Evolutionary conservation across 2,113 vertebrate genomes (phyloP).

Genomic region (Forbesichthys agassizii): DNA sequence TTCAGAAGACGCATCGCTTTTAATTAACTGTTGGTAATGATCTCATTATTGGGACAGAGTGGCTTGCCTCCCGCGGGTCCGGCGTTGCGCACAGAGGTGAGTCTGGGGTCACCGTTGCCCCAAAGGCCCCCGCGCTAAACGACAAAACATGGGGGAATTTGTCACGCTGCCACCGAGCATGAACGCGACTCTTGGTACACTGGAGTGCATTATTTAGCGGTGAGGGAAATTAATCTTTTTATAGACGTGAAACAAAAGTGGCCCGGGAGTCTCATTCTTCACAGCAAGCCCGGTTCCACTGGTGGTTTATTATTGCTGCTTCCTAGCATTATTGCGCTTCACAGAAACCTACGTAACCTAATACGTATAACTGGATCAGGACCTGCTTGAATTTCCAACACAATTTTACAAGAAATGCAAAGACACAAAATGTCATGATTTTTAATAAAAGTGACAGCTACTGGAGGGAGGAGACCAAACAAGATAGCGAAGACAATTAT

Average conservation of each 20-base stretch:
- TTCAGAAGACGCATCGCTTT: slow-evolving; percentile 77
- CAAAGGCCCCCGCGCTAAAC: slow-evolving; percentile 51
- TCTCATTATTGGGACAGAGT: slow-evolving; percentile 77
- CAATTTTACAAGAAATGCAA: neutral
- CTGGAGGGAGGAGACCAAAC: neutral
- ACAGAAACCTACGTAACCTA: neutral
- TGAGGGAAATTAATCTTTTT: slow-evolving; percentile 15
- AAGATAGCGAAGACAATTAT: neutral
- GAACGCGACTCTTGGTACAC: slow-evolving; percentile 39
- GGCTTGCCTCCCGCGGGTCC: slow-evolving; percentile 44
- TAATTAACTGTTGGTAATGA: slow-evolving; percentile 83
- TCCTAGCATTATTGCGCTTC: neutral
- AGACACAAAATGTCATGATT: neutral
- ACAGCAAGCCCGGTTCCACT: neutral
- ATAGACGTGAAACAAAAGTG: slow-evolving; percentile 31
- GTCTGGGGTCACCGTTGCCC: slow-evolving; percentile 67
- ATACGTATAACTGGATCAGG: neutral
- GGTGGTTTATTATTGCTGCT: slow-evolving; percentile 6
- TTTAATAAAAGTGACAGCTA: too few species aligned
- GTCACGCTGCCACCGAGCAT: slow-evolving; percentile 40
- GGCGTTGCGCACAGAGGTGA: slow-evolving; percentile 61
- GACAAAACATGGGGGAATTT: slow-evolving; percentile 59
- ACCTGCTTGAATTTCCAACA: too few species aligned
- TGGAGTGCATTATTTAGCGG: slow-evolving; percentile 5
- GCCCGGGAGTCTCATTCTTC: neutral